Percentiles rank a stretch among this genome's conserved stretches.
These are phyloP conservation scores for Vannuccia rotundouncinata DNA, from an alignment of 2,888 invertebrate genomes.

Conservation along the genomic window DNA sequence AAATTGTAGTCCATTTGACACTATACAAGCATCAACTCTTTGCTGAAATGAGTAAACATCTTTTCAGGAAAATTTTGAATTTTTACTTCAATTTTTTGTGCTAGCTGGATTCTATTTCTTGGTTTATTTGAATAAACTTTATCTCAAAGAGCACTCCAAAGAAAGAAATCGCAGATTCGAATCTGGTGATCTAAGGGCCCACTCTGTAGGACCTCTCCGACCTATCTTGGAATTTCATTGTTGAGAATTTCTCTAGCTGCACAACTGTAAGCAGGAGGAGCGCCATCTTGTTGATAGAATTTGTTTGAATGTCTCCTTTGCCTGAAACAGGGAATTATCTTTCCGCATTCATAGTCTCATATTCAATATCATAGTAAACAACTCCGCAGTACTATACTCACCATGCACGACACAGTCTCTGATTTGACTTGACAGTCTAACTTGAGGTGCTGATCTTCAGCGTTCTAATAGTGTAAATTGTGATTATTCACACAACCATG, in stretches of 20 bases:
- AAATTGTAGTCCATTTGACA: too few relatives aligned
- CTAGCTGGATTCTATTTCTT: too few relatives aligned
- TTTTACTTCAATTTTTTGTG: too few relatives aligned
- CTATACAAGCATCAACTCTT: too few relatives aligned
- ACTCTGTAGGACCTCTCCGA: background rate
- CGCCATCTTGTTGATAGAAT: background rate
- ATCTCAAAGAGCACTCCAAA: too few relatives aligned
- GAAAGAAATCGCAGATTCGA: constrained; percentile 3
- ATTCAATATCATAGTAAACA: background rate
- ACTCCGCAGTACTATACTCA: background rate
- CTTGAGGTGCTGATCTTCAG: background rate
- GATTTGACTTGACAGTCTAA: background rate
- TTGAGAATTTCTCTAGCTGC: background rate
- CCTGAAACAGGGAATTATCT: background rate
- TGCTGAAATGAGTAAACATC: too few relatives aligned
- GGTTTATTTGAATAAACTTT: too few relatives aligned
- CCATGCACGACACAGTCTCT: background rate
- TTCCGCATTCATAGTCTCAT: background rate
- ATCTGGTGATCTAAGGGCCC: background rate
- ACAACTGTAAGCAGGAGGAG: background rate
- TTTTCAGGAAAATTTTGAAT: too few relatives aligned
- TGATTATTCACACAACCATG: background rate
- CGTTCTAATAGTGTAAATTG: background rate
- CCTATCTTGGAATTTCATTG: background rate
- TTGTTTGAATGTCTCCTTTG: background rate